Conservation (phyloP, 2,797 vertebrate genomes). For the Danio tinwini region DNA sequence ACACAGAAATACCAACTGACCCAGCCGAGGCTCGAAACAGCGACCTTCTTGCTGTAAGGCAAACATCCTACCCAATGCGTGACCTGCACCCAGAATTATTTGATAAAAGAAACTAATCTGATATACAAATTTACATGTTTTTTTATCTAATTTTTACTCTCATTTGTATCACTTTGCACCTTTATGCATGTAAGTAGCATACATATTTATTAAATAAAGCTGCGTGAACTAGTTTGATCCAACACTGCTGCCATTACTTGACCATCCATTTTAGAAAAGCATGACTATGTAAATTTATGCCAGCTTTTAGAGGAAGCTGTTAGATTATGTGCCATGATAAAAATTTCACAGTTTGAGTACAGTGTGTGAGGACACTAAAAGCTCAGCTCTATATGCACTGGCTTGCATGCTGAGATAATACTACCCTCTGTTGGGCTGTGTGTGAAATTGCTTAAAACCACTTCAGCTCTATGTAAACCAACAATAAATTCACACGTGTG, state of each 20-base stretch:
- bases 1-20: too few relatives aligned
- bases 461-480: not conserved
- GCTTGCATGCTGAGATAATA: slow-evolving; percentile 63
- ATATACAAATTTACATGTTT: too few relatives aligned
- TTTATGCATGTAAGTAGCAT: not conserved
- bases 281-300: slow-evolving; percentile 7
- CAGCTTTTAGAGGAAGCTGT: slow-evolving; percentile 35
- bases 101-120: too few relatives aligned
- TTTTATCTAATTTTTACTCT: too few relatives aligned
- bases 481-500: slow-evolving; percentile 5
- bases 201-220: not conserved
- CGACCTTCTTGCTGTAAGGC: too few relatives aligned
- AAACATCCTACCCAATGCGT: too few relatives aligned
- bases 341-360: slow-evolving; percentile 5
- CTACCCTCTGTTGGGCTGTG: slow-evolving; percentile 72
- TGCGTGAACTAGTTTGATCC: not conserved
- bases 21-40: too few relatives aligned
- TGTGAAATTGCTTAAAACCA: slow-evolving; percentile 56
- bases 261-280: slow-evolving; percentile 11
- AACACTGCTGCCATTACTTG: not conserved
- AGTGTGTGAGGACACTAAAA: slow-evolving; percentile 20
- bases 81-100: too few relatives aligned
- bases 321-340: slow-evolving; percentile 24
- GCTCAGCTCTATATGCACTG: not conserved
- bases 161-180: not conserved